These are phyloP conservation scores for Sphyrna mokarran DNA, from an alignment of 2,113 vertebrate genomes.

Conservation along the genomic window DNA sequence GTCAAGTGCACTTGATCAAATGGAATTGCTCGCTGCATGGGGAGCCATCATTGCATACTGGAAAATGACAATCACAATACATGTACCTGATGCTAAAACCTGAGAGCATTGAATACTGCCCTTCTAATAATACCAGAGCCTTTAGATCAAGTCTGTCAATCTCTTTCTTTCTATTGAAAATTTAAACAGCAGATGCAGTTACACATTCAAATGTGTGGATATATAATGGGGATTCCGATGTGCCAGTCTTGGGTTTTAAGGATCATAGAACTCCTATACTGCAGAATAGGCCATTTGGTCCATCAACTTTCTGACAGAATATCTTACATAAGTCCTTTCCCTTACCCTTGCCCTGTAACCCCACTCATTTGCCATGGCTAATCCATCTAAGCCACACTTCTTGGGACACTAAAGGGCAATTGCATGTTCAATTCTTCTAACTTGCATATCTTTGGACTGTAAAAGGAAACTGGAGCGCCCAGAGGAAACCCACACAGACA, in stretches of 20 bases:
- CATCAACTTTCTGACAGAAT: too few species aligned
- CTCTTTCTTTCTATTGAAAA: neutral
- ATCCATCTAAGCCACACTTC: too few species aligned
- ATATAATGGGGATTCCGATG: neutral
- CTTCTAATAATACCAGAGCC: neutral
- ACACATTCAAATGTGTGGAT: neutral
- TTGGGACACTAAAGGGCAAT: too few species aligned
- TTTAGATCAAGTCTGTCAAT: neutral
- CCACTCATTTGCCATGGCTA: too few species aligned
- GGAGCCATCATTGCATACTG: neutral
- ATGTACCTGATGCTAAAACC: neutral
- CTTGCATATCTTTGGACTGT: too few species aligned
- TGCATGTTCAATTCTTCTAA: too few species aligned
- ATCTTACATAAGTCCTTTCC: too few species aligned
- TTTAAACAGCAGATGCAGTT: neutral
- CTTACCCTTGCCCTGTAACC: too few species aligned
- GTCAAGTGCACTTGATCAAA: conserved; percentile 12
- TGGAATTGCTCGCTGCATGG: neutral
- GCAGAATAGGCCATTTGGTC: too few species aligned
- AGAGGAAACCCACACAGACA: too few species aligned
- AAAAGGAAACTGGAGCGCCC: too few species aligned
- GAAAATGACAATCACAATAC: neutral
- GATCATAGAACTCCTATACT: too few species aligned
- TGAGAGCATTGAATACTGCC: neutral
- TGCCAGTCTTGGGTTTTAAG: neutral